Percentiles rank a stretch among this genome's conserved stretches.
Conservation (phyloP, 2,113 vertebrate genomes). For the Martes martes region DNA sequence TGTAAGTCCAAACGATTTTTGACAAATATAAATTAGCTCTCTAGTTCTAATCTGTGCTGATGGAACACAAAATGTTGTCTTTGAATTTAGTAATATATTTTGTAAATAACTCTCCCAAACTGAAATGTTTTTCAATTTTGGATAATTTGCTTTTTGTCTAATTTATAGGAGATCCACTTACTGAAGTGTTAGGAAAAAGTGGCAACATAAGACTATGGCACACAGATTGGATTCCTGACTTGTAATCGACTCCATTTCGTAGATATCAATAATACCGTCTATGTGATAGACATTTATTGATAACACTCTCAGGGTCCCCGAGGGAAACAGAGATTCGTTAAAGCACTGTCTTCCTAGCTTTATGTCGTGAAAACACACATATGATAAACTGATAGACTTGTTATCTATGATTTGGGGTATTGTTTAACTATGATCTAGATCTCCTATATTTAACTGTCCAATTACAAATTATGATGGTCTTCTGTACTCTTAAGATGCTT, state of each 20-base stretch:
- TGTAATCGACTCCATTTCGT: neutral
- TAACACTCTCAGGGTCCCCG: neutral
- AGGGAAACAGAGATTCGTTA: neutral
- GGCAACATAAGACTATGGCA: neutral
- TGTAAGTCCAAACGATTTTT: conserved; percentile 19
- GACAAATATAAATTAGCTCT: neutral
- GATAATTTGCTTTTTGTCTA: neutral
- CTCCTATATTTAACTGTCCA: neutral
- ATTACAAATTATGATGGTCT: neutral
- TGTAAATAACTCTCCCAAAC: neutral
- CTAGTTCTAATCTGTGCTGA: neutral
- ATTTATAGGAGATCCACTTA: neutral
- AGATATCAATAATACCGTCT: neutral
- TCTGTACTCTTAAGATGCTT: neutral
- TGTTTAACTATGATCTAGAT: neutral
- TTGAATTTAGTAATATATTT: neutral
- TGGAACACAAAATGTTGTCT: neutral
- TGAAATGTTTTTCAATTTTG: neutral
- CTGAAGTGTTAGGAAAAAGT: neutral
- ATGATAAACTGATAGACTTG: neutral
- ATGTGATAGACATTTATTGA: neutral
- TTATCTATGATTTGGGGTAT: neutral
- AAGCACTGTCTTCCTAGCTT: neutral
- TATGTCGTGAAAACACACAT: neutral
- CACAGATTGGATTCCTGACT: neutral